Base-by-base conservation (phyloP, 2,113 vertebrate genomes). In the Onychostruthus taczanowskii region DNA sequence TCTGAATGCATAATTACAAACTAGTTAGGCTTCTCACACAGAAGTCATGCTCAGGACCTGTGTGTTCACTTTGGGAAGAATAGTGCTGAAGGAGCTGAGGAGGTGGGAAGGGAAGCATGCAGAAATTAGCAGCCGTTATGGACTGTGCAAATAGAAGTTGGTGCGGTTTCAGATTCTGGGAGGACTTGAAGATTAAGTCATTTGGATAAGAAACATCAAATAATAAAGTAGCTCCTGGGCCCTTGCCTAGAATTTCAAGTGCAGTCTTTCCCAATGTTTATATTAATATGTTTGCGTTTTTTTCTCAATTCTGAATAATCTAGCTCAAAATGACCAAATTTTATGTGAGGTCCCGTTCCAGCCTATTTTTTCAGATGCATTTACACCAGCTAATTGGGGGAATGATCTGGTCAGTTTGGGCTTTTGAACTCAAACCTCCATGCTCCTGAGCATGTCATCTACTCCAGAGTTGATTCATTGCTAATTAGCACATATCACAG, bases 81-180 rank as follows among this genome's bases (percentile, higher is more conserved):
- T 0, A 33, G 20, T 4, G 6, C 30, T 30, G 11, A 28, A 44
- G n/a, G 44, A 81, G 20, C 11, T 59, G 69, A 74, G 56, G 22
- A 53, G 24, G 7, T 21, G 11, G 13, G 67, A 53, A 68, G 23
- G 4, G 67, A 37, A 70, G 23, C 28, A 62, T 3, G 3, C 23
- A 68, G 76, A 69, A 76, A 49, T 82, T 8, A 55, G 22, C 27
- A 46, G 47, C 18, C 0, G 0, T 31, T 17, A 64, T 61, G 33
- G 11, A 30, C 31, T 43, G 6, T 9, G 13, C 1, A 2, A 47
- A 49, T 4, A 64, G 23, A 69, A 8, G 2, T 41, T 10, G 1
- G 39, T 49, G 31, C 0, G 3, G 39, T 67, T 88, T 86, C 46
- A 72, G 35, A 47, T 67, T 58, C 49, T 62, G 76, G 5, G 24